phyloP scores from a whole-genome alignment of 2,888 invertebrate species.

The Nycteola revayana region DNA sequence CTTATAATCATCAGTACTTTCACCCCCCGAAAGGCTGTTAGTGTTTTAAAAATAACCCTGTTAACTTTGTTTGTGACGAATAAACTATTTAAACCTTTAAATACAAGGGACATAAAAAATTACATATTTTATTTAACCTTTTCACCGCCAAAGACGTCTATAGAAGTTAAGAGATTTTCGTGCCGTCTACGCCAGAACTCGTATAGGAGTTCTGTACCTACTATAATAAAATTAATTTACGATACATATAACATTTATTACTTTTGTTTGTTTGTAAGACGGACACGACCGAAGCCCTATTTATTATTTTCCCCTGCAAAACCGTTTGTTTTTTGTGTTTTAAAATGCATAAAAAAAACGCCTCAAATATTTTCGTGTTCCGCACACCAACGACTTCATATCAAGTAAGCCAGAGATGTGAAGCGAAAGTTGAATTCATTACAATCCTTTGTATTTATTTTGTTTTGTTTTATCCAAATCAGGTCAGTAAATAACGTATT shows the following conservation, averaged over 20 bases:
- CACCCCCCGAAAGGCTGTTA: too few relatives aligned
- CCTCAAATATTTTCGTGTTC: not conserved
- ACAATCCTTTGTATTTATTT: not conserved
- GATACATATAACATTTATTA: not conserved
- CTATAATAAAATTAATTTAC: slow-evolving; percentile 22
- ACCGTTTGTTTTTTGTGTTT: slow-evolving; percentile 23
- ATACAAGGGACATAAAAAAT: too few relatives aligned
- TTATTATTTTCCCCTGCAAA: slow-evolving; percentile 16
- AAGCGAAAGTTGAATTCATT: not conserved
- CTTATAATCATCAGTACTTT: too few relatives aligned
- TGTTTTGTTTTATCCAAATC: not conserved
- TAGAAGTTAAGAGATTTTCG: not conserved
- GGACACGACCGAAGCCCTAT: slow-evolving; percentile 10
- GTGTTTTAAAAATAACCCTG: too few relatives aligned
- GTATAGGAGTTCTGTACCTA: slow-evolving; percentile 48
- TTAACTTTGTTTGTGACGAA: too few relatives aligned
- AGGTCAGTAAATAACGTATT: not conserved
- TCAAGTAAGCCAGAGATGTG: not conserved
- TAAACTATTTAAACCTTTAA: too few relatives aligned
- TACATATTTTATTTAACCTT: too few relatives aligned
- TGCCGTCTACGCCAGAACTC: slow-evolving; percentile 1
- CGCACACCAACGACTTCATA: not conserved
- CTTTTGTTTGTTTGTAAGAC: slow-evolving; percentile 31
- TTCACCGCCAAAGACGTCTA: not conserved
- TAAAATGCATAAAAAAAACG: not conserved